A percentile compares a stretch with the other conserved stretches of the same genome.
phyloP scores from a whole-genome alignment of 2,888 invertebrate species.

The Lithosia quadra region DNA sequence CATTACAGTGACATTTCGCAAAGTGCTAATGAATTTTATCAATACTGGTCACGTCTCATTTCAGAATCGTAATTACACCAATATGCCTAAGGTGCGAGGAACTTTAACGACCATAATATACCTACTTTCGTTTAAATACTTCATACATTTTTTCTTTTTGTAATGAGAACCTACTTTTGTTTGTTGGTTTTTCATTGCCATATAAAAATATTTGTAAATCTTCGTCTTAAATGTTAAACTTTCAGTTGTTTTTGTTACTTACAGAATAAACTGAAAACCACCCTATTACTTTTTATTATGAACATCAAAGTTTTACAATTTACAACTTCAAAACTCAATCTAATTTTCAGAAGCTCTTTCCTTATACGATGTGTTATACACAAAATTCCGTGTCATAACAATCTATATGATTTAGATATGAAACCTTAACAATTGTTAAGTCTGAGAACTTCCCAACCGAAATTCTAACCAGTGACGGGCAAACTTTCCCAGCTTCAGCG shows the following conservation, averaged over 20 bases:
- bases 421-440: slow-evolving; percentile 51
- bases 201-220: neutral
- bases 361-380: slow-evolving; percentile 12
- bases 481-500: slow-evolving; percentile 61
- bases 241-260: neutral
- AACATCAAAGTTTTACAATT: slow-evolving; percentile 9
- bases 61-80: slow-evolving; percentile 27
- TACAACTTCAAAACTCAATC: slow-evolving; percentile 1
- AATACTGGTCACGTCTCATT: slow-evolving; percentile 26
- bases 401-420: slow-evolving; percentile 49
- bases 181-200: slow-evolving; percentile 1
- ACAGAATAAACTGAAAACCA: slow-evolving; percentile 3
- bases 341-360: slow-evolving; percentile 6
- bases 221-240: neutral
- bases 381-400: slow-evolving; percentile 46
- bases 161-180: slow-evolving; percentile 19
- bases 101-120: slow-evolving; percentile 23
- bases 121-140: slow-evolving; percentile 28
- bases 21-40: slow-evolving; percentile 51
- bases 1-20: slow-evolving; percentile 45
- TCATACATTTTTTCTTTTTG: slow-evolving; percentile 23
- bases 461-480: slow-evolving; percentile 56
- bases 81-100: slow-evolving; percentile 29
- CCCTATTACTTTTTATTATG: slow-evolving; percentile 2
- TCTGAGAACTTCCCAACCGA: slow-evolving; percentile 56